A percentile compares a stretch with the other conserved stretches of the same genome.
Evolutionary conservation across 2,113 vertebrate species (phyloP).

Genomic region (Festucalex cinctus): DNA sequence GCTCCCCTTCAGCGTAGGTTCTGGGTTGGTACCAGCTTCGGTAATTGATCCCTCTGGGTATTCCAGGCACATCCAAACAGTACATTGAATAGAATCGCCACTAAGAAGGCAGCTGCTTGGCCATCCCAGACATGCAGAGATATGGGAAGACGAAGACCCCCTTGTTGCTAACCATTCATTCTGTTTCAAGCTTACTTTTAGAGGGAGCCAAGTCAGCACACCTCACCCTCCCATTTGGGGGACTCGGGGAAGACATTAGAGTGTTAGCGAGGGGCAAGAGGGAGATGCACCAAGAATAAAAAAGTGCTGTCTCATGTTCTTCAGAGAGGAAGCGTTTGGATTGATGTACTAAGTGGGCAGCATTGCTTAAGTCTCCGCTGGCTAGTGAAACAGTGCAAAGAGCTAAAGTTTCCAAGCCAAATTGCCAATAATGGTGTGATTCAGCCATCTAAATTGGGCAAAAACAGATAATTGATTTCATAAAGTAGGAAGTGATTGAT

Average conservation of each 20-base stretch:
- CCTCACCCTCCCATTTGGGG: constrained; percentile 32
- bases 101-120: constrained; percentile 67
- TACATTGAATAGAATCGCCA: constrained; percentile 60
- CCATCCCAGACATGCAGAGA: constrained; percentile 44
- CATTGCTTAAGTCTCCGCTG: constrained; percentile 9
- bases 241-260: constrained; percentile 16
- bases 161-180: constrained; percentile 57
- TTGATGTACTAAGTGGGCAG: constrained; percentile 12
- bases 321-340: constrained; percentile 5
- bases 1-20: constrained; percentile 15
- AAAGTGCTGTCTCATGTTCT: constrained; percentile 10
- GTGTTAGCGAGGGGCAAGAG: constrained; percentile 10
- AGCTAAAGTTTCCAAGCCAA: not conserved
- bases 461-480: constrained; percentile 22
- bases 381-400: constrained; percentile 1
- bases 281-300: not conserved
- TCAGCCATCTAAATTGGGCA: constrained; percentile 10
- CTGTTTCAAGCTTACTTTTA: constrained; percentile 41
- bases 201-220: constrained; percentile 62
- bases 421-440: constrained; percentile 7
- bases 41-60: constrained; percentile 78
- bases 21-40: constrained; percentile 52
- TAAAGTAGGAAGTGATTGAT: constrained; percentile 15
- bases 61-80: constrained; percentile 53
- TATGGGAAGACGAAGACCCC: constrained; percentile 32